Evolutionary conservation across 2,888 invertebrate genomes (phyloP), one percentile per base, ranked within the genome.

Genomic region (Drosophila subsilvestris): DNA sequence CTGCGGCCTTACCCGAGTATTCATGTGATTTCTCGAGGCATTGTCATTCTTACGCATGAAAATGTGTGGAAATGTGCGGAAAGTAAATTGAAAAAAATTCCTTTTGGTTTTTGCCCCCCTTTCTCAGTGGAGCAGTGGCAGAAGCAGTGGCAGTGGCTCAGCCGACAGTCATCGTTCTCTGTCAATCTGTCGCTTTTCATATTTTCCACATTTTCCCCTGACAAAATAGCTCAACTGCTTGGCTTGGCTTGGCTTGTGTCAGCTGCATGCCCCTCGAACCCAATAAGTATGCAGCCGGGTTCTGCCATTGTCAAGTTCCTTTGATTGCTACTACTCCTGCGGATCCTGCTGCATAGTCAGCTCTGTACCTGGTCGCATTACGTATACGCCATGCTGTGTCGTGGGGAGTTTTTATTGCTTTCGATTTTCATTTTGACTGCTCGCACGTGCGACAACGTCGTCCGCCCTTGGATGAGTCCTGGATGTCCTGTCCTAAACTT

Each of bases 341-440:
- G 4, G 4, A 12, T n/a, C 14, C n/a, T 7, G 37, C 37, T n/a
- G 37, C 66, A 57, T 65, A 51, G 78, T 49, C 45, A 43, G 32
- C 50, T 56, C 43, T 65, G 63, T 73, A 73, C 74, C 74, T 72
- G 56, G 37, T n/a, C 37, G 45, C 71, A 45, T 78, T 79, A 79
- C 77, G 77, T 82, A 80, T 79, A 80, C 80, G 69, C 75, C 67
- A 59, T 73, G 80, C 51, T 63, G 74, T 56, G 69, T 58, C 54
- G 56, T 76, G 51, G 61, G 50, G 71, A 57, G 49, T 79, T 87
- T 90, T 90, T 89, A 90, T 89, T 87, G 89, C 89, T 89, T 90
- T 89, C 89, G 89, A 89, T 89, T 89, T 89, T 86, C 90, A 89
- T 90, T 89, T 90, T 61, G 82, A 86, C 74, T 72, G 77, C 72